These are phyloP conservation scores for Caenorhabditis briggsae DNA, from an alignment of 1,140 invertebrate genomes.

Conservation along the genomic window DNA sequence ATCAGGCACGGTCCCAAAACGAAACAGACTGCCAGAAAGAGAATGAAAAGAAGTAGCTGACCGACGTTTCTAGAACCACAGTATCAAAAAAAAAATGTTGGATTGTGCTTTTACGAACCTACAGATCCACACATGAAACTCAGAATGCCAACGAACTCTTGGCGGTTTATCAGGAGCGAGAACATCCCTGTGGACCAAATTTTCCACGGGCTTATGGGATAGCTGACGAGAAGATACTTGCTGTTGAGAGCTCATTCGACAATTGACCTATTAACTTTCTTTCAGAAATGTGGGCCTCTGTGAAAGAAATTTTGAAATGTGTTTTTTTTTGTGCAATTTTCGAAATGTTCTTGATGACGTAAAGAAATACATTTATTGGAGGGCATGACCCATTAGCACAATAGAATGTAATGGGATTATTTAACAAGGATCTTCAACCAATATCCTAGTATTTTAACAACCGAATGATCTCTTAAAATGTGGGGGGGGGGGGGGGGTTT, in stretches of 20 bases:
- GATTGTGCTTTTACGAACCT: neutral
- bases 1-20: neutral
- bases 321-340: neutral
- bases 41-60: neutral
- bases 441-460: too few relatives aligned
- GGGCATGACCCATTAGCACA: too few relatives aligned
- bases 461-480: too few relatives aligned
- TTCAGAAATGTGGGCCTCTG: too few relatives aligned
- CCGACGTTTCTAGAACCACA: neutral
- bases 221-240: conserved; percentile 25
- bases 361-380: too few relatives aligned
- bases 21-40: neutral
- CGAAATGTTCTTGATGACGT: too few relatives aligned
- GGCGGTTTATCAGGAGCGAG: conserved; percentile 4
- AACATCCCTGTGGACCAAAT: neutral
- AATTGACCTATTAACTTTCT: neutral
- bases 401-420: too few relatives aligned
- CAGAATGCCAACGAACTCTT: conserved; percentile 28
- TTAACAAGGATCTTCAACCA: too few relatives aligned
- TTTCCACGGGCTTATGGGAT: neutral
- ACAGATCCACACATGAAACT: neutral
- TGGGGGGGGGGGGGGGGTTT: too few relatives aligned
- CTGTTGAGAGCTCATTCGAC: conserved; percentile 3
- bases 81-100: neutral
- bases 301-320: neutral